These are phyloP conservation scores for Apis dorsata DNA, from an alignment of 1,140 invertebrate genomes.

Conservation along the genomic window DNA sequence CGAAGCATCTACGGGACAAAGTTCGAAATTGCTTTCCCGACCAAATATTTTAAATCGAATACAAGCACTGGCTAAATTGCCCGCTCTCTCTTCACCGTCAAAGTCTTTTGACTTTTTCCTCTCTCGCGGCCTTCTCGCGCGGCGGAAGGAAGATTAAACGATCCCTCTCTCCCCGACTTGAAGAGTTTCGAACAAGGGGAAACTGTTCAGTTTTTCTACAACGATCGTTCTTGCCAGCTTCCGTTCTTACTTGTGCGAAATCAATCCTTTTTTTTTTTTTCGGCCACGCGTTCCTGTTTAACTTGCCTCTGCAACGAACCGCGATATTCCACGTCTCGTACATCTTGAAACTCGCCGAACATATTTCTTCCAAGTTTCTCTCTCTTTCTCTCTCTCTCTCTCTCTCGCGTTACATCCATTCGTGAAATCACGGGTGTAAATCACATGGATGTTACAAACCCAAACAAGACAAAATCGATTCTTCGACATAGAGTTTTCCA, in stretches of 20 bases:
- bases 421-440: no score
- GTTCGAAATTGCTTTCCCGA: not conserved
- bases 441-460: no score
- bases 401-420: not conserved
- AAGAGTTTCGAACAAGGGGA: conserved; percentile 2
- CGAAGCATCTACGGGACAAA: not conserved
- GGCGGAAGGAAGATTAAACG: conserved; percentile 32
- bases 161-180: not conserved
- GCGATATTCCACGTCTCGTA: not conserved
- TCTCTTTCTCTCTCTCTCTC: not conserved
- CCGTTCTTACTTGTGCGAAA: not conserved
- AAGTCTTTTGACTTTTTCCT: conserved; percentile 2
- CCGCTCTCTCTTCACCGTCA: not conserved
- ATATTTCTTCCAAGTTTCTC: not conserved
- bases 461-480: no score
- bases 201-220: conserved; percentile 15
- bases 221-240: not conserved
- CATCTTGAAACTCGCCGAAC: conserved; percentile 4
- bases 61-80: not conserved
- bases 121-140: not conserved
- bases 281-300: conserved; percentile 4
- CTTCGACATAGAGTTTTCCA: no score
- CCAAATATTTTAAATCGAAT: not conserved
- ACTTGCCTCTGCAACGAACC: conserved; percentile 1
- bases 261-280: conserved; percentile 30